phyloP scores from a whole-genome alignment of 2,797 vertebrate species.

The Notamacropus eugenii region DNA sequence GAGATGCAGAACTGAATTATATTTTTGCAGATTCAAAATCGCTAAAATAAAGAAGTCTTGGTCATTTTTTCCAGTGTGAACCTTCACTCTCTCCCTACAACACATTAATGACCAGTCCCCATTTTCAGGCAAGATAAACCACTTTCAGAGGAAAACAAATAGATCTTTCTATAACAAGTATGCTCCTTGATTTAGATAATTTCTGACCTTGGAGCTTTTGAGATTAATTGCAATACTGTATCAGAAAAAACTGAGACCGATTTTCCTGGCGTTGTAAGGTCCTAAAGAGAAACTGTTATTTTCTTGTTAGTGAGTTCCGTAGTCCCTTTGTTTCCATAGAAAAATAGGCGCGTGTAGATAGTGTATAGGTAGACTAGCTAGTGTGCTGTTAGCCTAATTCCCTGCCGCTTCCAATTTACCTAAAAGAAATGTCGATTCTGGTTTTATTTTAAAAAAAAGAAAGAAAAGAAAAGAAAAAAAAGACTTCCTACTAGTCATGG shows the following conservation, averaged over 20 bases:
- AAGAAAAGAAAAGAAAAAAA: constrained; percentile 61
- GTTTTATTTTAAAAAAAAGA: constrained; percentile 75
- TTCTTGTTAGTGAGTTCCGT: constrained; percentile 82
- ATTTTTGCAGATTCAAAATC: constrained; percentile 34
- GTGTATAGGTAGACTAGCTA: constrained; percentile 82
- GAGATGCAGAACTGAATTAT: background rate
- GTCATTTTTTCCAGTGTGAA: constrained; percentile 17
- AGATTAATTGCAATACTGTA: constrained; percentile 70
- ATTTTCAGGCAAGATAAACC: constrained; percentile 85
- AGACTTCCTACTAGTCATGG: constrained; percentile 82
- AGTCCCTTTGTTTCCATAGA: constrained; percentile 83
- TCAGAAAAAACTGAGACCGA: constrained; percentile 72
- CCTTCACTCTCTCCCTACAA: background rate
- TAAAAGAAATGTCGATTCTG: constrained; percentile 78
- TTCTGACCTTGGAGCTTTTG: constrained; percentile 14
- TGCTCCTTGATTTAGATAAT: constrained; percentile 81
- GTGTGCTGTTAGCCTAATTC: constrained; percentile 83
- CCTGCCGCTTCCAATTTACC: constrained; percentile 83
- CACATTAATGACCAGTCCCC: constrained; percentile 55
- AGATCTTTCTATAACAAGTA: constrained; percentile 81
- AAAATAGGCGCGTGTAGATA: constrained; percentile 83
- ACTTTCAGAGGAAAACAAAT: constrained; percentile 82
- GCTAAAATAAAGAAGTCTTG: constrained; percentile 31
- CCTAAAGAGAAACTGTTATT: constrained; percentile 81
- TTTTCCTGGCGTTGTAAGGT: constrained; percentile 78